A percentile compares a stretch with the other conserved stretches of the same genome.
These are phyloP conservation scores for Ophion ventricosus DNA, from an alignment of 2,888 invertebrate genomes.

Conservation along the genomic window DNA sequence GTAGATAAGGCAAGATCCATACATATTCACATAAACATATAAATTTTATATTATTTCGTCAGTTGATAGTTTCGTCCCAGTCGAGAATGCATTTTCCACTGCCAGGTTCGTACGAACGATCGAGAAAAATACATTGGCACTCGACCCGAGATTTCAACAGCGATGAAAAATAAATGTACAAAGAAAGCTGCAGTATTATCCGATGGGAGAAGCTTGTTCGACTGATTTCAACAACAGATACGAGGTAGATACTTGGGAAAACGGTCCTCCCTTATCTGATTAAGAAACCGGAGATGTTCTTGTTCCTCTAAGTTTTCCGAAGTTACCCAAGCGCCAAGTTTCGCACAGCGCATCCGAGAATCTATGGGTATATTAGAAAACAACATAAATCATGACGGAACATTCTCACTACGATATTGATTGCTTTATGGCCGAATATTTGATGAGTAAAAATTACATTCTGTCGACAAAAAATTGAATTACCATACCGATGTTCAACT, in stretches of 20 bases:
- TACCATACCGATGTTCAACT: neutral
- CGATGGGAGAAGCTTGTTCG: constrained; percentile 46
- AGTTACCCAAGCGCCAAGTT: constrained; percentile 30
- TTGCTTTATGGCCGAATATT: neutral
- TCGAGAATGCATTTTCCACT: constrained; percentile 23
- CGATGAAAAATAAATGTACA: constrained; percentile 32
- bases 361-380: neutral
- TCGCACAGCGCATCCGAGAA: neutral
- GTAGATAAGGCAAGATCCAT: neutral
- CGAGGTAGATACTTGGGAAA: constrained; percentile 7
- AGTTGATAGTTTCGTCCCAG: neutral
- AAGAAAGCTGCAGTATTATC: constrained; percentile 36
- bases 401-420: neutral
- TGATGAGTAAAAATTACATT: neutral
- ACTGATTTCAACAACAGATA: constrained; percentile 58
- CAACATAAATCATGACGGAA: neutral
- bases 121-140: constrained; percentile 41
- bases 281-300: constrained; percentile 29
- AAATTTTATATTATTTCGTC: neutral
- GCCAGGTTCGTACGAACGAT: constrained; percentile 17
- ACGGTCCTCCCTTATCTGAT: constrained; percentile 51
- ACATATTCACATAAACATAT: neutral
- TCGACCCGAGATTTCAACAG: constrained; percentile 7
- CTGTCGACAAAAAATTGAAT: neutral
- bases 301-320: constrained; percentile 20